Evolutionary conservation across 2,113 vertebrate species (phyloP).

Genomic region (Shinisaurus crocodilurus): DNA sequence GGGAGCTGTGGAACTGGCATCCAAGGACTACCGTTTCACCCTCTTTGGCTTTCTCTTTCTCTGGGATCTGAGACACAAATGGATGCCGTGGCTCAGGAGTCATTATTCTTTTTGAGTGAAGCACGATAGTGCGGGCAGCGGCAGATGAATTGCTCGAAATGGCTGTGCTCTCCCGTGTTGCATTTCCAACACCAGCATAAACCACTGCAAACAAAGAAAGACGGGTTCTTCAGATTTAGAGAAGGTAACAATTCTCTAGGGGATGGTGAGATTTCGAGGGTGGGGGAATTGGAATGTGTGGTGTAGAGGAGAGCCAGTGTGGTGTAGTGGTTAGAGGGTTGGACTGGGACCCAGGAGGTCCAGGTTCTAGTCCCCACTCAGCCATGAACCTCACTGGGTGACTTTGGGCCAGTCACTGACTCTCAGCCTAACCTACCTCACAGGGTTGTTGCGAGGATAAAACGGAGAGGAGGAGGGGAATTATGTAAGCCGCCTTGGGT

Average conservation of each 20-base stretch:
- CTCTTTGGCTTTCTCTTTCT: constrained; percentile 74
- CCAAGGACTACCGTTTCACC: constrained; percentile 71
- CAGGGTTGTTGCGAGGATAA: no score
- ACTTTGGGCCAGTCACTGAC: no score
- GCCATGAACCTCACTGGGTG: no score
- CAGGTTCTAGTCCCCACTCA: no score
- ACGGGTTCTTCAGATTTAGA: background rate
- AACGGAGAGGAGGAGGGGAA: no score
- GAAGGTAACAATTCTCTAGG: background rate
- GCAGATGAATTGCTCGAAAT: constrained; percentile 1
- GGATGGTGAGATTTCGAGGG: background rate
- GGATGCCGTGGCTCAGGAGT: constrained; percentile 39
- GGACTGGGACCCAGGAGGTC: no score
- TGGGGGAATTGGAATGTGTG: background rate
- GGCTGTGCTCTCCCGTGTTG: background rate
- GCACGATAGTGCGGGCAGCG: background rate
- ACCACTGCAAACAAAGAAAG: constrained; percentile 51
- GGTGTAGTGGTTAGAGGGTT: no score
- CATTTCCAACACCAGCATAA: constrained; percentile 14
- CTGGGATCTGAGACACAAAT: constrained; percentile 65
- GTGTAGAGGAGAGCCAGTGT: no score
- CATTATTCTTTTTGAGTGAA: background rate
- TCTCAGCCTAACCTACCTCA: no score
- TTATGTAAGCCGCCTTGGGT: no score
- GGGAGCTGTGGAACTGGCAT: constrained; percentile 54